These are phyloP conservation scores for Botrylloides violaceus DNA, from an alignment of 23 tunicate species.

Conservation along the genomic window DNA sequence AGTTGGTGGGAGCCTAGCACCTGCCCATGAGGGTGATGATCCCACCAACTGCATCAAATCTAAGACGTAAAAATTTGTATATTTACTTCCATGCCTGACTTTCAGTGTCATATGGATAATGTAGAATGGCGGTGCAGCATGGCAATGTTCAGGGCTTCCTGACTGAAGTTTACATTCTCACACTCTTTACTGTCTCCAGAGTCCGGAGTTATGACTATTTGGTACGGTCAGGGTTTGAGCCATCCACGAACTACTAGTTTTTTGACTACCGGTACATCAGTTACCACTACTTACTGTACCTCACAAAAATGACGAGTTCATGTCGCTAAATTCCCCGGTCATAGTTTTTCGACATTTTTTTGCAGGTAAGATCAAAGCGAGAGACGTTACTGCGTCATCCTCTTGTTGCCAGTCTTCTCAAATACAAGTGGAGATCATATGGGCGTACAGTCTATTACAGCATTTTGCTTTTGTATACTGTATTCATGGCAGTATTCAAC, in stretches of 20 bases:
- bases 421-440: constrained; percentile 83
- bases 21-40: too few species aligned
- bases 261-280: neutral
- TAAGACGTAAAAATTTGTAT: too few species aligned
- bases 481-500: constrained; percentile 66
- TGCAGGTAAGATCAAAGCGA: constrained; percentile 74
- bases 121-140: too few species aligned
- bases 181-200: too few species aligned
- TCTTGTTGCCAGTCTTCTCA: constrained; percentile 68
- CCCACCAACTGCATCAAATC: too few species aligned
- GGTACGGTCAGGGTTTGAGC: neutral
- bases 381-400: constrained; percentile 80
- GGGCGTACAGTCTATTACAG: constrained; percentile 66
- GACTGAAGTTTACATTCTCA: too few species aligned
- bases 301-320: neutral
- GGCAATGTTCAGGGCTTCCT: too few species aligned
- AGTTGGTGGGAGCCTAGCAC: too few species aligned
- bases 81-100: too few species aligned
- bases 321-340: neutral
- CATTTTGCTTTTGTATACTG: constrained; percentile 46
- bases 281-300: neutral
- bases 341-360: neutral
- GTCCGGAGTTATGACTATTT: neutral
- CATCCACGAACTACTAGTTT: neutral
- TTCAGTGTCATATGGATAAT: too few species aligned